Percentiles rank a stretch among this genome's conserved stretches.
These are phyloP conservation scores for Parthenolecanium corni DNA, from an alignment of 2,888 invertebrate genomes.

Conservation along the genomic window DNA sequence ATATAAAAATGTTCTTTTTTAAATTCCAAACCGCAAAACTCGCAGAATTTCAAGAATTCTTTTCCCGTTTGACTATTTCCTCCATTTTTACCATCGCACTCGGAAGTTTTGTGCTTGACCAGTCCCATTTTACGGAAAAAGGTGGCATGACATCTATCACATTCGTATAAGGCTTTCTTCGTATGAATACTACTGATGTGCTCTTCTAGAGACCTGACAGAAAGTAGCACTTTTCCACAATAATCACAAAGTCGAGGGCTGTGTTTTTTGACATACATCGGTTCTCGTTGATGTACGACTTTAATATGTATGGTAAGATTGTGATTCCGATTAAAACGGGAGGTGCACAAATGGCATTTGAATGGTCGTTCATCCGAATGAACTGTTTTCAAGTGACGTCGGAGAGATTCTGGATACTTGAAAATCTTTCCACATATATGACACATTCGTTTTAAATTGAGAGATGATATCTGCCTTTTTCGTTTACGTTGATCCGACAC, in stretches of 20 bases:
- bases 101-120: constrained; percentile 7
- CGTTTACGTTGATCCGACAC: neutral
- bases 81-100: constrained; percentile 9
- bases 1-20: constrained; percentile 21
- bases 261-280: constrained; percentile 11
- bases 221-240: constrained; percentile 18
- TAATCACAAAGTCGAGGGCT: constrained; percentile 19
- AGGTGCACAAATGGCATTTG: constrained; percentile 15
- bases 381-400: constrained; percentile 20
- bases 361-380: constrained; percentile 22
- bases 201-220: constrained; percentile 15
- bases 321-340: constrained; percentile 23
- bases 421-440: constrained; percentile 23
- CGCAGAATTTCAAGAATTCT: constrained; percentile 12
- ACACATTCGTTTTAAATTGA: constrained; percentile 12
- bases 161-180: constrained; percentile 23
- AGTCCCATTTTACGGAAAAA: constrained; percentile 14
- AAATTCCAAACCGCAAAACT: constrained; percentile 19
- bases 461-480: neutral
- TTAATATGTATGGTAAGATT: constrained; percentile 23
- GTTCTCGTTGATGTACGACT: constrained; percentile 17
- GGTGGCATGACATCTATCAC: constrained; percentile 14
- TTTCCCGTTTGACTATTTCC: neutral
- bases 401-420: constrained; percentile 18
- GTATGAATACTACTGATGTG: constrained; percentile 24